phyloP scores from a whole-genome alignment of 2,888 invertebrate genomes.

The Drosophila borborema region DNA sequence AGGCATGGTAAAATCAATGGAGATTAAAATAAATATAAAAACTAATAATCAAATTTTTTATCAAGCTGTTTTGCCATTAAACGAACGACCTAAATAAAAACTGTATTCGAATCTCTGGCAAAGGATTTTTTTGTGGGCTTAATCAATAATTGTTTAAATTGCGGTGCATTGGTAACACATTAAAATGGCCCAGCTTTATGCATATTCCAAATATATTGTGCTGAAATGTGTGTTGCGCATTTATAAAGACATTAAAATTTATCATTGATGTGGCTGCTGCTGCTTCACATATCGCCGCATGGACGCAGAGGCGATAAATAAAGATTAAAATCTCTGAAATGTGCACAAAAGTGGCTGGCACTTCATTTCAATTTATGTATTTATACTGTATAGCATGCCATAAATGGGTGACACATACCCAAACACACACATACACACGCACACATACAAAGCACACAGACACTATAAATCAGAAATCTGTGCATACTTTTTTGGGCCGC shows the following conservation, averaged over 20 bases:
- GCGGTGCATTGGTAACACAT: constrained; percentile 52
- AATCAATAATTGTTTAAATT: constrained; percentile 17
- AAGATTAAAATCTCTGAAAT: constrained; percentile 79
- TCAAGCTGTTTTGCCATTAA: constrained; percentile 1
- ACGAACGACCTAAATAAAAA: constrained; percentile 9
- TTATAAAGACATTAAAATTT: constrained; percentile 68
- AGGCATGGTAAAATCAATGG: constrained; percentile 28
- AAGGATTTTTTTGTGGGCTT: constrained; percentile 23
- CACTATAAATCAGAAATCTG: constrained; percentile 67
- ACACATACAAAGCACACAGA: constrained; percentile 7
- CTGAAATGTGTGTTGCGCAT: constrained; percentile 44
- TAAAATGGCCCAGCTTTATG: constrained; percentile 43
- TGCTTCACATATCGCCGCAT: constrained; percentile 55
- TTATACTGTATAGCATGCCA: constrained; percentile 45
- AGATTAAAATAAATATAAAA: constrained; percentile 2
- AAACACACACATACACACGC: background rate
- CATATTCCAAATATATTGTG: constrained; percentile 14
- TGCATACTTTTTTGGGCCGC: constrained; percentile 69
- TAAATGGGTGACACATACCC: constrained; percentile 18
- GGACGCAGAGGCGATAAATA: constrained; percentile 64
- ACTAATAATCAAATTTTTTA: background rate
- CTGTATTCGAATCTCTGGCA: constrained; percentile 12
- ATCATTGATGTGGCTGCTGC: constrained; percentile 44
- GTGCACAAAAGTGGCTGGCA: constrained; percentile 74
- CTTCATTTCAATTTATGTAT: constrained; percentile 77